Evolutionary conservation across 2,888 invertebrate species (phyloP).

Genomic region (Osedax fenrisi): DNA sequence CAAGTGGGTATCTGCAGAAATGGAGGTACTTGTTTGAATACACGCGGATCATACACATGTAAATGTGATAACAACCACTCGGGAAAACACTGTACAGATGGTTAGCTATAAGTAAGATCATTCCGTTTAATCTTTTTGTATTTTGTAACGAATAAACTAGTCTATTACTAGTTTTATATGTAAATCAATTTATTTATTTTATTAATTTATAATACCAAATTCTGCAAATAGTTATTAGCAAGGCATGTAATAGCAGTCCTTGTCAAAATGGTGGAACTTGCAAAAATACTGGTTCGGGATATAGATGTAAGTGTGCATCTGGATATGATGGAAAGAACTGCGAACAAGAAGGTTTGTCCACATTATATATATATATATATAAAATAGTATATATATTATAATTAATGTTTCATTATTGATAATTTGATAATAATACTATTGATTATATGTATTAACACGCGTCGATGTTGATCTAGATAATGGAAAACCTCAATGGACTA

Average conservation of each 20-base stretch:
- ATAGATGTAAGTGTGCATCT: neutral
- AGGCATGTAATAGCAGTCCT: neutral
- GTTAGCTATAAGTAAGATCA: too few species aligned
- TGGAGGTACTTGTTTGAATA: neutral
- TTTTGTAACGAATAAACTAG: too few species aligned
- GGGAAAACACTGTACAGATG: neutral
- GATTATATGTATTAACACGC: too few species aligned
- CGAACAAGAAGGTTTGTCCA: neutral
- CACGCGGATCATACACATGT: neutral
- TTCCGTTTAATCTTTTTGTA: too few species aligned
- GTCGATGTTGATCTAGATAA: neutral
- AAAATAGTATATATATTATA: too few species aligned
- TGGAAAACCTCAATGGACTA: neutral
- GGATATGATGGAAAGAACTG: neutral
- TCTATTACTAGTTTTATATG: too few species aligned
- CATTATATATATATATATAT: too few species aligned
- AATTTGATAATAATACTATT: too few species aligned
- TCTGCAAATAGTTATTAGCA: too few species aligned
- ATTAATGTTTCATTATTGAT: too few species aligned
- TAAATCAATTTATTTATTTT: too few species aligned
- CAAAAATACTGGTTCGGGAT: neutral
- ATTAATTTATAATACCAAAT: too few species aligned
- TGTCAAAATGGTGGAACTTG: neutral
- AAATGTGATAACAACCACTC: neutral
- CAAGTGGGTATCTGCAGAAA: neutral